phyloP scores from a whole-genome alignment of 2,113 vertebrate genomes.

The Pyrgilauda ruficollis region DNA sequence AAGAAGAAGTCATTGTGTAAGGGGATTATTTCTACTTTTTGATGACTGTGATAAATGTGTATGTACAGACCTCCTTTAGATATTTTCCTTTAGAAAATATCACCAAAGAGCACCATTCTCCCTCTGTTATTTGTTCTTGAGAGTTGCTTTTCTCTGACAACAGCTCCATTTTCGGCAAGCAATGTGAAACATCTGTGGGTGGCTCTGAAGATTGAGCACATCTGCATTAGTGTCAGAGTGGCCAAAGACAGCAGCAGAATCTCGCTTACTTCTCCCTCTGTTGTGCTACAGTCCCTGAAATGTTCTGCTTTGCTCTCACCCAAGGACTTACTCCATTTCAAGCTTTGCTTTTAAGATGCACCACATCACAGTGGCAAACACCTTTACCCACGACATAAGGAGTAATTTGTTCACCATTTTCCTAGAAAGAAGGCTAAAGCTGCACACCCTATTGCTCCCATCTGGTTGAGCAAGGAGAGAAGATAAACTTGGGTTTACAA shows the following conservation, averaged over 20 bases:
- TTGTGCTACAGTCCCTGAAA: background rate
- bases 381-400: rapidly evolving
- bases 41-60: background rate
- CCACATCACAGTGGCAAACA: background rate
- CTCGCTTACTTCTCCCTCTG: background rate
- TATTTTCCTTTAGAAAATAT: background rate
- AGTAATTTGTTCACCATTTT: background rate
- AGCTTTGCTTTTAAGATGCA: background rate
- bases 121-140: background rate
- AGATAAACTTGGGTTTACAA: background rate
- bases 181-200: background rate
- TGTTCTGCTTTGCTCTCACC: background rate
- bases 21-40: background rate
- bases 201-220: background rate
- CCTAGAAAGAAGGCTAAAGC: background rate
- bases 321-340: background rate
- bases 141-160: background rate
- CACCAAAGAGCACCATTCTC: background rate
- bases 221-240: background rate
- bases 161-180: background rate
- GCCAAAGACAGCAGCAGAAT: background rate
- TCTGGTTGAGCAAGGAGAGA: background rate
- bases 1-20: background rate
- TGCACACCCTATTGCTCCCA: background rate
- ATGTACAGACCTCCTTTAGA: background rate